Base-by-base conservation (phyloP, 2,888 invertebrate genomes). In the Hanleya hanleyi region DNA sequence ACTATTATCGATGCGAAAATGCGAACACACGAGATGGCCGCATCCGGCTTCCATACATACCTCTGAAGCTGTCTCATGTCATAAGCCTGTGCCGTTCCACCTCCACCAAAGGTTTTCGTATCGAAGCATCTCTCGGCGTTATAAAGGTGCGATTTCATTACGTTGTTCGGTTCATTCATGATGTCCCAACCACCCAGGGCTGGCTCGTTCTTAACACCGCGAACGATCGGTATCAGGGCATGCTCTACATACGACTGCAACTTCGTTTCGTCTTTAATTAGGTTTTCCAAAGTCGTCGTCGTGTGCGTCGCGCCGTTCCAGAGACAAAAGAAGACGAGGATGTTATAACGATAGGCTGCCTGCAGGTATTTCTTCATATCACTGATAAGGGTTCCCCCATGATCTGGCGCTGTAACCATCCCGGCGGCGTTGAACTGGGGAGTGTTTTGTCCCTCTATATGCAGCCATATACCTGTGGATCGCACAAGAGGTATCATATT, bases 111-210 rank as follows among this genome's bases (percentile, higher is more conserved):
- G 69, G 77, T 75, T 3, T 66, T 49, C 36, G 86, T 84, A 74
- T 87, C 85, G 47, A 77, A 81, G 57, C 87, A 87, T 0, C 74
- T 79, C 38, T 87, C 80, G 3, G 47, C 66, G 74, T 75, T 77
- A 12, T 73, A 65, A 29, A 71, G 57, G 12, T 77, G 80, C 1
- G 81, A 74, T 9, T 67, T 82, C 1, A 86, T 66, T 67, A 81
- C 77, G 7, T 86, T 86, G 61, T 87, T 86, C 12, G 83, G 82
- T 70, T 87, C 87, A 67, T 87, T 87, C 57, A 86, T 82, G 57
- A 87, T 81, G 51, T 87, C 87, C 85, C 86, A 87, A 5, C 83
- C 85, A 2, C 86, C 87, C 0, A 87, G 81, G 18, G 84, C 84
- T 0, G 82, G 84, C 36, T 83, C 77, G 65, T 77, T 76, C 70